Evolutionary conservation across 2,888 invertebrate species (phyloP), one percentile per base, ranked within the genome.

Genomic region (Phyllotreta cruciferae): DNA sequence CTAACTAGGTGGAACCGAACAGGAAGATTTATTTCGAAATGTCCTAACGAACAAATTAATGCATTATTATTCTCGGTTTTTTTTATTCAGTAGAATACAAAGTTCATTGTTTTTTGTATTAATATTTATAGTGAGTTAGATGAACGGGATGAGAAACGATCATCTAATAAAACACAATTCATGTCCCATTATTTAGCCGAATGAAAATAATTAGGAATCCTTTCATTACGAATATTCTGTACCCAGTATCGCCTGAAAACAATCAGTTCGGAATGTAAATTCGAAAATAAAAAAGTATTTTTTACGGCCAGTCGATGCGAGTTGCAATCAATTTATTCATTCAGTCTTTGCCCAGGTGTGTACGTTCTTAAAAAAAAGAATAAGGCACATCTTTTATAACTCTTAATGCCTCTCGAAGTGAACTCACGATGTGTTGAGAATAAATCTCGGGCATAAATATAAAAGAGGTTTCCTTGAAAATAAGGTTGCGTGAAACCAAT

Each of bases 401-500:
- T 55, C 35, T 55, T 42, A 55, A 42, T 42, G 34, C 37, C 56
- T 56, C 37, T 56, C 37, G 13, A 56, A 56, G 45, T 14, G 36
- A 37, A 10, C 13, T 35, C 11, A 56, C 24, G 56, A 36, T 36
- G 35, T 35, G 34, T 41, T n/a, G 35, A 55, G 55, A 44, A 56
- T 45, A 44, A 56, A 37, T 44, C 56, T 56, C 45, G 11, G 45
- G 44, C 35, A 44, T 35, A 47, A 47, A 55, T 42, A 44, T 35
- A 47, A 47, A 44, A 42, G 55, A 56, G 11, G 37, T 45, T 14
- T 36, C 45, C 56, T 56, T 56, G n/a, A 36, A 56, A 56, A 45
- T 14, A 34, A 34, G 13, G 45, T 44, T 14, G 24, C 9, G 10
- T 37, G 39, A 41, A 54, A 54, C 39, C 41, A 54, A 54, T n/a